Base-by-base conservation (phyloP, 1,140 invertebrate genomes). In the Anagrus nilaparvatae region DNA sequence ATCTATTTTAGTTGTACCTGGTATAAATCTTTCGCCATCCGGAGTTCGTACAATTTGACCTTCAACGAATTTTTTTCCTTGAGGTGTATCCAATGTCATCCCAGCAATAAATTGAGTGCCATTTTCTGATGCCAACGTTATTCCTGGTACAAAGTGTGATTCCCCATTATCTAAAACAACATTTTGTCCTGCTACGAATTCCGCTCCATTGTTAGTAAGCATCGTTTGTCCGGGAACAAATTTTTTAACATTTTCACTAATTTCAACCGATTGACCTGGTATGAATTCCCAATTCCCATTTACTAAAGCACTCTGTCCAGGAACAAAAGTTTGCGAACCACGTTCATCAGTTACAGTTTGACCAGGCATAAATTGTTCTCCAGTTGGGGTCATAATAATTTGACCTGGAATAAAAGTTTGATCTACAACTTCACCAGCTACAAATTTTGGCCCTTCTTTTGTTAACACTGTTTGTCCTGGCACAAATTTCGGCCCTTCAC, bases 161-260 rank as follows among this genome's bases (percentile, higher is more conserved):
- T 75, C 70, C 29, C 70, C 61, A 8, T 54, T 63, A 28, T 72
- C 68, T 21, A 67, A 65, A 0, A 6, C n/a, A 9, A 45, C 23
- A 54, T 75, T 75, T 56, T 81, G 77, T n/a, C 81, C 81, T 5
- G 80, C 75, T 5, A 80, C 71, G 53, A 83, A 83, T 44, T 69
- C 67, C 17, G 70, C 56, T 12, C 70, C 73, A 47, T 69, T 63
- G n/a, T 64, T 60, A 32, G 74, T 75, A 3, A 63, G 53, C 20
- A 76, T 55, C 27, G 74, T 77, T 56, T 74, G 75, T 25, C 79
- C 78, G 34, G 78, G 75, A 42, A 80, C 56, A 58, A 81, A 81
- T 44, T 71, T 71, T 8, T 67, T 47, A 17, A 59, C 44, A 12
- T 62, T 63, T 1, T 48, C 52, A 0, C 55, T 43, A 5, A 61